Base-by-base conservation (phyloP, 35 echinoderm and acorn worm species). In the Ophioderma brevispina region DNA sequence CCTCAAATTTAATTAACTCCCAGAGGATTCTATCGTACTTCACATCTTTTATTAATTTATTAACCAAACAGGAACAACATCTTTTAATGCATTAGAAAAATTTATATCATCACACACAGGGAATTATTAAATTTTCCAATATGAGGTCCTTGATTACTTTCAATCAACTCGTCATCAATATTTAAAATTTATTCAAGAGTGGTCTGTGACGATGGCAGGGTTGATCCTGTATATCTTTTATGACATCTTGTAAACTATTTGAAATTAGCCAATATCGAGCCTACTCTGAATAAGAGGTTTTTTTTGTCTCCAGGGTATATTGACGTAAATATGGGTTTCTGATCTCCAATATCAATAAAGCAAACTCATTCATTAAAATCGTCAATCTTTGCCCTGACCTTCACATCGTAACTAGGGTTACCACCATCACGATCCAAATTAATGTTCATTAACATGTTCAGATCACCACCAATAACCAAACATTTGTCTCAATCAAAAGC, bases 221-320 rank as follows among this genome's bases (percentile, higher is more conserved):
- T 32, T 80, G 4, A 80, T 80, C 3, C 25, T 5, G n/a, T 10
- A 3, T 1, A 13, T 40, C 31, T 34, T 15, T 40, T 34, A n/a
- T 14, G 1, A 37, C 4, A 40, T 36, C 34, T 21, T 80, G 34
- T 13, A 80, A 18, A 37, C 17, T 40, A 36, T 80, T n/a, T 35
- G 78, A 80, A 80, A 80, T 80, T 34, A 80, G 36, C 34, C 34
- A 80, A 35, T 30, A 83, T 83, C 81, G 21, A 83, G 42, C 50
- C 81, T 83, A 19, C 38, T 43, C 28, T 83, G 81, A 43, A 43
- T 83, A 49, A 83, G 1, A 17, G 81, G 38, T 25, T 83, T 42
- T 1, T 46, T 17, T 52, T 83, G 81, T 46, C 81, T 42, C 81
- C 81, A 83, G 6, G n/a, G 81, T 83, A 32, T 83, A 83, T 83